Base-by-base conservation (phyloP, 2,797 vertebrate genomes). In the Lepilemur septentrionalis region DNA sequence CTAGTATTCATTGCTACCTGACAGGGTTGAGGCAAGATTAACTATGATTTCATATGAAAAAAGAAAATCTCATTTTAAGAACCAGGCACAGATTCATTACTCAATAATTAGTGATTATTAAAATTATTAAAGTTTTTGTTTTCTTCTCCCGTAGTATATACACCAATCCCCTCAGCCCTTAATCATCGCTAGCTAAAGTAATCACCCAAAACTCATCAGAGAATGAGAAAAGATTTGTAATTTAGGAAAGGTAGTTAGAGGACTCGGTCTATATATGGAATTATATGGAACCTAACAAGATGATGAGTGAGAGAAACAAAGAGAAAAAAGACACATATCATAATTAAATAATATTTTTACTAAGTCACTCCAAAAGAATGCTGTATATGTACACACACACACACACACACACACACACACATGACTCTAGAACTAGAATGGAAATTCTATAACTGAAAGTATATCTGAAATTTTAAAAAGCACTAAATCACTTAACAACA, bases 281-380 rank as follows among this genome's bases (percentile, higher is more conserved):
- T 63, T 38, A 13, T 11, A 25, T 15, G 23, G 20, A 80, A 61
- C 57, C 43, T 80, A 93, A 84, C 17, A 82, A 87, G 23, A 91
- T 72, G 85, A 82, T 46, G 30, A 82, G 32, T 28, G 1, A 91
- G 28, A 92, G 63, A 88, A 94, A 80, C 0, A 55, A 63, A 50
- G 52, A 93, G 75, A 91, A 93, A 85, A 85, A 35, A 94, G 50
- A 75, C 12, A 59, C 23, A 14, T 0, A 0, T 80, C 48, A 8
- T 30, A 59, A 94, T 69, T 91, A 43, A 90, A 82, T 85, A 52
- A 70, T 17, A 86, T 46, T 5, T 75, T 89, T 70, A 63, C 59
- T 55, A 86, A 86, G 38, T 93, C 90, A 50, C 48, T 63, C 79
- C 70, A 82, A 93, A 38, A 86, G 20, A 94, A 88, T 96, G 78